A percentile compares a stretch with the other conserved stretches of the same genome.
Conservation (phyloP, 2,888 invertebrate genomes). For the Galerucella pusilla region DNA sequence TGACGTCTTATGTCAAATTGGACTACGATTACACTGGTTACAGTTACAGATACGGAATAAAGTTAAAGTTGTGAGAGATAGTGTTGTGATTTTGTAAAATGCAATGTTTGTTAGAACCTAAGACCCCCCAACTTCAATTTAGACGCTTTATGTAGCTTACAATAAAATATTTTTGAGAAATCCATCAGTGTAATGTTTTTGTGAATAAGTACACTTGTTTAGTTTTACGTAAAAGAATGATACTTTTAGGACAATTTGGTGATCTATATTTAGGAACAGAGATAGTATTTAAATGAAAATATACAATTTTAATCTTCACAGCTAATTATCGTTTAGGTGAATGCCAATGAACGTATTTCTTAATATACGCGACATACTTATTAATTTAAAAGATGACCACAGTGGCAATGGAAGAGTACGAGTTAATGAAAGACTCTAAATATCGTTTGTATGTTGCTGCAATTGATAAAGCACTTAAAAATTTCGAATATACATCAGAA, state of each 20-base stretch:
- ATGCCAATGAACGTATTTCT: slow-evolving; percentile 11
- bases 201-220: neutral
- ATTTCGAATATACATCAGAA: slow-evolving; percentile 93
- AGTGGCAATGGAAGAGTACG: slow-evolving; percentile 79
- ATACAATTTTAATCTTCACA: slow-evolving; percentile 3
- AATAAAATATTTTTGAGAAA: neutral
- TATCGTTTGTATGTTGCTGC: slow-evolving; percentile 83
- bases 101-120: neutral
- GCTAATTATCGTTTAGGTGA: slow-evolving; percentile 17
- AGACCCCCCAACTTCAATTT: neutral
- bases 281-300: slow-evolving; percentile 17
- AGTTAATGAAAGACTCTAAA: slow-evolving; percentile 83
- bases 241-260: slow-evolving; percentile 25
- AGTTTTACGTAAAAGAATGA: neutral
- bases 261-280: slow-evolving; percentile 39
- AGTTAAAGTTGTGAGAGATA: neutral
- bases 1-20: neutral
- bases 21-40: neutral
- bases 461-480: slow-evolving; percentile 88
- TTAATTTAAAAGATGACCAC: slow-evolving; percentile 60
- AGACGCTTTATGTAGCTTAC: neutral
- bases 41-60: neutral
- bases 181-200: neutral
- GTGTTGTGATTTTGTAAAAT: neutral
- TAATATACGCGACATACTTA: slow-evolving; percentile 2